Conservation (phyloP, 2,888 invertebrate genomes). For the Seladonia tumulorum region DNA sequence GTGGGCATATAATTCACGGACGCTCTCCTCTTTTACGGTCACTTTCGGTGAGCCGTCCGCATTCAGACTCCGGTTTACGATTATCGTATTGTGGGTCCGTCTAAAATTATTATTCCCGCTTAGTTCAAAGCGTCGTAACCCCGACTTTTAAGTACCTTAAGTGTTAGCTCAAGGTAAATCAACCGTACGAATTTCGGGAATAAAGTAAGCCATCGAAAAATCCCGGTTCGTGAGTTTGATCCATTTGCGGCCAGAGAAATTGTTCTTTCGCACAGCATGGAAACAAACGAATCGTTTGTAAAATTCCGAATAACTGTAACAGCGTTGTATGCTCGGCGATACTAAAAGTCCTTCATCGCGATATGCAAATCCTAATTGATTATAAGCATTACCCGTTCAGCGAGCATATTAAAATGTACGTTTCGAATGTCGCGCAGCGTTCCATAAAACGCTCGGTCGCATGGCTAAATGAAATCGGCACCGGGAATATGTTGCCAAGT, state of each 20-base stretch:
- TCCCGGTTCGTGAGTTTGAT: background rate
- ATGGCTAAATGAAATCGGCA: constrained; percentile 41
- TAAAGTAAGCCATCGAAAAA: background rate
- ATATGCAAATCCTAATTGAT: background rate
- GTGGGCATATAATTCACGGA: constrained; percentile 74
- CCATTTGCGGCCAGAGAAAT: background rate
- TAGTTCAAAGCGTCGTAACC: constrained; percentile 27
- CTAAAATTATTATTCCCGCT: constrained; percentile 55
- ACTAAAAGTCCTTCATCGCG: background rate
- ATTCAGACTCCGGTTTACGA: constrained; percentile 51
- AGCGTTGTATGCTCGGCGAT: background rate
- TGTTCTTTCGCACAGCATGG: background rate
- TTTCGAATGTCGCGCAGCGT: background rate
- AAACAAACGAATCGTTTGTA: background rate
- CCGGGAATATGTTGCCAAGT: constrained; percentile 38
- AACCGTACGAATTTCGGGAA: background rate
- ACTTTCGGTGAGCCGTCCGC: constrained; percentile 63
- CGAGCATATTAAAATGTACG: too few species aligned
- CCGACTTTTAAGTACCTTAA: too few species aligned
- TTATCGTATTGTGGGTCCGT: constrained; percentile 48
- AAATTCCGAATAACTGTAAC: background rate
- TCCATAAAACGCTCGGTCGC: background rate
- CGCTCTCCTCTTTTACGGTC: constrained; percentile 69
- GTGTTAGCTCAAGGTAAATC: background rate
- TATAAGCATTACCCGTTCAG: background rate